Percentiles rank a stretch among this genome's conserved stretches.
Conservation (phyloP, 2,113 vertebrate species). For the Bambusicola thoracicus region DNA sequence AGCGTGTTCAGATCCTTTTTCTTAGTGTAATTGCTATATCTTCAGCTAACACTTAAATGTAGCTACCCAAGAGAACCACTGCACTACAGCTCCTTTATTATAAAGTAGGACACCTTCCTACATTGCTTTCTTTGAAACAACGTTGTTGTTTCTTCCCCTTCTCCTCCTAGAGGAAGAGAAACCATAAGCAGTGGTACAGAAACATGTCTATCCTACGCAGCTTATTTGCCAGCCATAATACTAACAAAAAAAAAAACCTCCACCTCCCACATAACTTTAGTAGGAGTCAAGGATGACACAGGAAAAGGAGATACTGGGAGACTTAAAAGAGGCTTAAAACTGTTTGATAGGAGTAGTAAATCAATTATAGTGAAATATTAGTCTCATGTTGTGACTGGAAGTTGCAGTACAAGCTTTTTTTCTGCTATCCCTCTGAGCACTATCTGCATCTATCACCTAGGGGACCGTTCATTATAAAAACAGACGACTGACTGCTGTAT, state of each 20-base stretch:
- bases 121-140: background rate
- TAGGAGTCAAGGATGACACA: background rate
- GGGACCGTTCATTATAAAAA: background rate
- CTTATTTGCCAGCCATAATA: background rate
- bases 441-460: background rate
- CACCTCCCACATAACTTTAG: background rate
- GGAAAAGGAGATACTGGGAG: background rate
- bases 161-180: background rate
- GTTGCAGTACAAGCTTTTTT: background rate
- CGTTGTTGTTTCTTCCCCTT: background rate
- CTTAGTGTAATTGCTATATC: background rate
- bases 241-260: too few relatives aligned
- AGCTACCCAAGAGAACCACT: background rate
- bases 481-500: background rate
- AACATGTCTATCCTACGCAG: background rate
- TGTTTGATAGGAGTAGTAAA: background rate
- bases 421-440: background rate
- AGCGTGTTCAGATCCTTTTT: constrained; percentile 23
- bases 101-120: constrained; percentile 37
- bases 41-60: constrained; percentile 23
- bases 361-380: background rate
- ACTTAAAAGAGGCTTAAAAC: background rate
- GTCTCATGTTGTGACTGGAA: background rate
- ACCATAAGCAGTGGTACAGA: background rate
- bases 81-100: background rate